Percentiles rank a stretch among this genome's conserved stretches.
These are phyloP conservation scores for Styela plicata DNA, from an alignment of 23 tunicate species.

Conservation along the genomic window DNA sequence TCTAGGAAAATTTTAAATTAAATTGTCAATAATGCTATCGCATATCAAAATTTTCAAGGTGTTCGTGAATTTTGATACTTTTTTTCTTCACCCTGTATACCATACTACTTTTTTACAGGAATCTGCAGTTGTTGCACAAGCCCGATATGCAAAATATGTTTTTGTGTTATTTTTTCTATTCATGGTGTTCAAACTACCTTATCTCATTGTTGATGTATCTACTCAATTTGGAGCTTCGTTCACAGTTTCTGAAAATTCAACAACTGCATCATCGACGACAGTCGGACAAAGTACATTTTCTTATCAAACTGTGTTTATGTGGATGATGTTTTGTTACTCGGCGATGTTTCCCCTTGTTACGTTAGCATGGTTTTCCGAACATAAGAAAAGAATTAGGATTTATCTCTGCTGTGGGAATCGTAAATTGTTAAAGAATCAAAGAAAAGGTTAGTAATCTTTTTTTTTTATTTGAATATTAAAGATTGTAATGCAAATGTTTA, in stretches of 20 bases:
- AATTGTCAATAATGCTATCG: no score
- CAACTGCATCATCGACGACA: background rate
- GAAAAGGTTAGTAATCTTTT: no score
- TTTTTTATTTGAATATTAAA: no score
- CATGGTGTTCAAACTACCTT: conserved; percentile 66
- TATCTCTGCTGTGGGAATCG: background rate
- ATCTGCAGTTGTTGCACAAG: conserved; percentile 21
- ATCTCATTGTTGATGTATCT: conserved; percentile 48
- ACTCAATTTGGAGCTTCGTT: conserved; percentile 42
- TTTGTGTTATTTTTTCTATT: conserved; percentile 40
- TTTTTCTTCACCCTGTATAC: no score
- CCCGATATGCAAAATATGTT: conserved; percentile 44
- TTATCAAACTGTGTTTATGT: conserved; percentile 65
- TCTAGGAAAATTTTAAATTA: no score
- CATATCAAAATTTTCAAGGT: no score
- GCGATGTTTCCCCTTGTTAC: conserved; percentile 69
- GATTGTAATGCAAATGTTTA: no score
- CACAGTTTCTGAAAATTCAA: background rate
- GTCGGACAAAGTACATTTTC: conserved; percentile 46
- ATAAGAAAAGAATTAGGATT: conserved; percentile 1
- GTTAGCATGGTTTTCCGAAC: conserved; percentile 33
- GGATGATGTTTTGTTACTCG: conserved; percentile 82
- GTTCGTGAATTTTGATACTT: no score
- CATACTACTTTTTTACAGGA: conserved; percentile 50
- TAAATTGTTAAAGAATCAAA: background rate